Conservation (phyloP, 2,113 vertebrate genomes). For the Monopterus albus region DNA sequence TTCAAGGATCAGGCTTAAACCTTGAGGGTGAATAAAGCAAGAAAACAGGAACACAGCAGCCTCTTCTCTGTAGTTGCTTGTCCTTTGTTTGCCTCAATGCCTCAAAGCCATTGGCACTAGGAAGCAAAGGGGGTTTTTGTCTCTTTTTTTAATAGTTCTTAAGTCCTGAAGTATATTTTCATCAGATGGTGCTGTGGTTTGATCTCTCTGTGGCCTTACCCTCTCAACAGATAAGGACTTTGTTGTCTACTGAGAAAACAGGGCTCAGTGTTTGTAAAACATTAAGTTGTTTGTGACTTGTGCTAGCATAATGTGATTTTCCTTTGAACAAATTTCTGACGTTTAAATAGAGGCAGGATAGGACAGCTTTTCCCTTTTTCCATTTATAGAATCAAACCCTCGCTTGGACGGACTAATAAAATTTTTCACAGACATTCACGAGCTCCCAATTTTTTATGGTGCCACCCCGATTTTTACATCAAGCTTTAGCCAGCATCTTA, state of each 20-base stretch:
- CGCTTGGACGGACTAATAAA: too few species aligned
- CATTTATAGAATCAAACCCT: too few species aligned
- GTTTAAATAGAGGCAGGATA: too few species aligned
- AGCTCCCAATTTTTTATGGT: too few species aligned
- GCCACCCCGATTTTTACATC: too few species aligned
- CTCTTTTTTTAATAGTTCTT: slow-evolving; percentile 16
- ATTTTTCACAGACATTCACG: too few species aligned
- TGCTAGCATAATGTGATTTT: slow-evolving; percentile 39
- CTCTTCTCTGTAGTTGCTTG: slow-evolving; percentile 14
- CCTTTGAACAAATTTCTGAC: too few species aligned
- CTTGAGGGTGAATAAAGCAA: slow-evolving; percentile 22
- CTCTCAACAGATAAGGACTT: slow-evolving; percentile 17
- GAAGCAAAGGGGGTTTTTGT: neutral
- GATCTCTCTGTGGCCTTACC: neutral
- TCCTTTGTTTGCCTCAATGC: slow-evolving; percentile 10
- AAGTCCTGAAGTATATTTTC: slow-evolving; percentile 5
- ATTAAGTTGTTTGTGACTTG: slow-evolving; percentile 25
- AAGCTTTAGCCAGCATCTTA: neutral
- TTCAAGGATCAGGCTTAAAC: slow-evolving; percentile 58
- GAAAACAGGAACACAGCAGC: slow-evolving; percentile 1
- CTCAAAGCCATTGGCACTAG: slow-evolving; percentile 28
- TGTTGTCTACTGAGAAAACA: slow-evolving; percentile 42
- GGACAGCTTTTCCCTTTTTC: too few species aligned
- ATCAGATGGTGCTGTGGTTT: slow-evolving; percentile 29
- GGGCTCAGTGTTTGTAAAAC: slow-evolving; percentile 31